Base-by-base conservation (phyloP, 2,113 vertebrate species). In the Colossoma macropomum region DNA sequence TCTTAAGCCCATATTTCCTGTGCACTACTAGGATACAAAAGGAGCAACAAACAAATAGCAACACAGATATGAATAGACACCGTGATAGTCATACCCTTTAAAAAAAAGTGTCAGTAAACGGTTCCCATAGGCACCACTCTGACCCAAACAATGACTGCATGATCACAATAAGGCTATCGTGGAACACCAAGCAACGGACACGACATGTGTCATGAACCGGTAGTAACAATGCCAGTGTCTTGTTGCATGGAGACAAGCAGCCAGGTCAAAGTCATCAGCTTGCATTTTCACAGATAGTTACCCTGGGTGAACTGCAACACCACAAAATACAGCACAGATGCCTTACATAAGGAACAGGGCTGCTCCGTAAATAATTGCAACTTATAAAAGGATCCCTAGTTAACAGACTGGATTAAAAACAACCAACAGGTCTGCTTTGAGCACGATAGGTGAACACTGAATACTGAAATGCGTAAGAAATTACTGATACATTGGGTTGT, bases 121-220 rank as follows among this genome's bases (percentile, higher is more conserved):
- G 66, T 80, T 80, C 60, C 73, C 78, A 86, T 78, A 75, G 82
- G 52, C 71, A 78, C 79, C 77, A 38, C 25, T 13, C 9, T 52
- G n/a, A 70, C 75, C 68, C 60, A 81, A 63, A 73, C 73, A 84
- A 48, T 69, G 28, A 60, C 41, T 32, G 27, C 63, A 63, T 15
- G 3, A 7, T 16, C 70, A 86, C 65, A 83, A 75, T 30, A 17
- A 60, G 25, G 48, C 41, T 65, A 75, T 65, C 60, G 50, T 28
- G 60, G 63, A 52, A 60, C 52, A 78, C 60, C 2, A 34, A 48
- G 82, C 60, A 81, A 45, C 48, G 30, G 41, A 62, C 27, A 27
- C 21, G 30, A 21, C 41, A 11, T 60, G 45, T 28, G 45, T 56
- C 62, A 68, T 66, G 48, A 30, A 77, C 56, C 11, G 17, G 34